Base-by-base conservation (phyloP, 1,140 invertebrate species). In the Zaprionus kolodkinae region DNA sequence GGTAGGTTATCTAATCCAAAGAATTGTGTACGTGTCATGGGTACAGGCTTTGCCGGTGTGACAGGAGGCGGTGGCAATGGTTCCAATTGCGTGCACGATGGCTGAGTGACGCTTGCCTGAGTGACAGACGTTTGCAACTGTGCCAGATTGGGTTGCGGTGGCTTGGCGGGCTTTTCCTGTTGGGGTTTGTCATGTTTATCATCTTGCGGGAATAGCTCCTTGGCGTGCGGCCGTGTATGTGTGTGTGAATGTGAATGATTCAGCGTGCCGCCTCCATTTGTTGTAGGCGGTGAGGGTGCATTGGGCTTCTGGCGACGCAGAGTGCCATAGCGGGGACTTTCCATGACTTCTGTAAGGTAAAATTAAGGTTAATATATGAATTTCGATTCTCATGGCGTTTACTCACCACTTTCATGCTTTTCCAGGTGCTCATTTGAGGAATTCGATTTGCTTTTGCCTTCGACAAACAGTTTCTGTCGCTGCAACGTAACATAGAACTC, bases 401-500 rank as follows among this genome's bases (percentile, higher is more conserved):
- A 84, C 90, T 87, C 60, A 92, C 91, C 91, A 74, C 60, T 71
- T 13, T 92, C 91, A 66, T 91, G 74, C 25, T 69, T 83, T 55
- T 92, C 91, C 61, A 92, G 77, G 66, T 92, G 63, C 45, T 92
- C 91, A 70, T 92, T 92, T 6, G 91, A 92, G 30, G 91, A 92
- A 72, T 92, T 91, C 3, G 91, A 92, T 79, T 92, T 92, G 70
- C 77, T 84, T 73, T 92, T 92, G 64, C 85, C 87, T 56, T 92
- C 91, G 15, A 92, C 85, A 63, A 92, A 92, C 1, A 92, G 79
- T 62, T 81, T 89, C 9, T 80, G 75, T 6, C 55, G 75, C 33
- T 83, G 77, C 40, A 92, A 71, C n/a, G 91, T 92, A 30, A 91
- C 54, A 78, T 91, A 89, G 74, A 94, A 94, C 43, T 92, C 87